phyloP scores from a whole-genome alignment of 2,888 invertebrate species.

The Rambutsinella grinnellia region DNA sequence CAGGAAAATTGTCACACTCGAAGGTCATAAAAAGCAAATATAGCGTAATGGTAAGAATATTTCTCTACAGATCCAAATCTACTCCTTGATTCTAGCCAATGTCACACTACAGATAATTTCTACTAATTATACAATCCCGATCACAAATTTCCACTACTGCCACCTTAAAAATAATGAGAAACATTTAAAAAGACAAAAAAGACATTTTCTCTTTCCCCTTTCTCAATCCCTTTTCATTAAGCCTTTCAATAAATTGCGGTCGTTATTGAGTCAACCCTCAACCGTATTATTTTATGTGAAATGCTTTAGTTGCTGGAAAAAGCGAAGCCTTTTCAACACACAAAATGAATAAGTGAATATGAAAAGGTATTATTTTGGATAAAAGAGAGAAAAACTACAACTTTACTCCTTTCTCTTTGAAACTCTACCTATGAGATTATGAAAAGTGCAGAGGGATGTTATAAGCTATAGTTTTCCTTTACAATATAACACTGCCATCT shows the following conservation, averaged over 20 bases:
- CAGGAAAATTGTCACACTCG: neutral
- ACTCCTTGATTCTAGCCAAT: too few species aligned
- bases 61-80: too few species aligned
- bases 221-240: neutral
- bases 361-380: slow-evolving; percentile 9
- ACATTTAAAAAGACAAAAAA: neutral
- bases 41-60: too few species aligned
- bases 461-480: too few species aligned
- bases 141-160: too few species aligned
- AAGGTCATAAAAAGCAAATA: too few species aligned
- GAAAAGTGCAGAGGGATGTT: too few species aligned
- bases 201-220: neutral
- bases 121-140: too few species aligned
- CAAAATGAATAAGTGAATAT: slow-evolving; percentile 17
- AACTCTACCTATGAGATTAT: slow-evolving; percentile 3
- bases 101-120: too few species aligned
- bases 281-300: neutral
- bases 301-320: neutral
- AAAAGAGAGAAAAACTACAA: slow-evolving; percentile 13
- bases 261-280: neutral
- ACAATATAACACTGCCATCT: neutral
- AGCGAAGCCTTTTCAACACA: slow-evolving; percentile 10
- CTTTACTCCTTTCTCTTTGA: neutral
- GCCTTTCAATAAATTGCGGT: neutral
- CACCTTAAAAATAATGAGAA: neutral